Evolutionary conservation across 1,140 invertebrate genomes (phyloP).

Genomic region (Cyrtorhinus lividipennis): DNA sequence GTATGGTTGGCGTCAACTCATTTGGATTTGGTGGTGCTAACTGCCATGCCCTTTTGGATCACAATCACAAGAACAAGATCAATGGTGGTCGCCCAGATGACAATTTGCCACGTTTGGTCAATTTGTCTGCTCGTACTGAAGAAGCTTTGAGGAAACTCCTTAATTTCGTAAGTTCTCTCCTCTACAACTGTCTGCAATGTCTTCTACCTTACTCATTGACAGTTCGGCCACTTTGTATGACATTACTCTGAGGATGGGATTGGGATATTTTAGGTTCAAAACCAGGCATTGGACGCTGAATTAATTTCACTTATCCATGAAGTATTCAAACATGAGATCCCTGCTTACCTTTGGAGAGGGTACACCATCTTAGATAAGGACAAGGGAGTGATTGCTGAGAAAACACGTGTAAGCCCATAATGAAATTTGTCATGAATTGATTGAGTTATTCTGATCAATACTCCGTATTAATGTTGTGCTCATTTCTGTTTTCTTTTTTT

Average conservation of each 20-base stretch:
- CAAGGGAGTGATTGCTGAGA: background rate
- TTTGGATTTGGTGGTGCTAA: conserved; percentile 51
- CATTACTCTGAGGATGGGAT: background rate
- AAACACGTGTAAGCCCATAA: background rate
- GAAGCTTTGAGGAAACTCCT: conserved; percentile 54
- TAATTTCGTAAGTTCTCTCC: conserved; percentile 35
- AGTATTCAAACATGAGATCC: conserved; percentile 28
- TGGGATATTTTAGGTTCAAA: conserved; percentile 21
- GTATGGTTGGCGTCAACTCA: conserved; percentile 39
- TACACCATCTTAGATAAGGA: conserved; percentile 29
- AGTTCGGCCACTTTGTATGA: background rate
- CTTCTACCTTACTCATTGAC: background rate
- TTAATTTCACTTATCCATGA: conserved; percentile 28
- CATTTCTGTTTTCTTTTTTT: no score
- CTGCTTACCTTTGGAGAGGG: conserved; percentile 35
- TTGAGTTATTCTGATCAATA: no score
- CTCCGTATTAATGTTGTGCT: no score
- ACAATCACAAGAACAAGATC: conserved; percentile 36
- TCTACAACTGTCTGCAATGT: background rate
- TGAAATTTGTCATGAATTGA: background rate
- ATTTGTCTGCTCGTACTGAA: conserved; percentile 49
- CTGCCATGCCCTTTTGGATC: conserved; percentile 49
- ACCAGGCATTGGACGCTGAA: conserved; percentile 27
- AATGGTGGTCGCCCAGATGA: conserved; percentile 35
- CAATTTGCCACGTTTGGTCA: conserved; percentile 44